phyloP scores from a whole-genome alignment of 1,140 invertebrate species.

The Sesamia nonagrioides region DNA sequence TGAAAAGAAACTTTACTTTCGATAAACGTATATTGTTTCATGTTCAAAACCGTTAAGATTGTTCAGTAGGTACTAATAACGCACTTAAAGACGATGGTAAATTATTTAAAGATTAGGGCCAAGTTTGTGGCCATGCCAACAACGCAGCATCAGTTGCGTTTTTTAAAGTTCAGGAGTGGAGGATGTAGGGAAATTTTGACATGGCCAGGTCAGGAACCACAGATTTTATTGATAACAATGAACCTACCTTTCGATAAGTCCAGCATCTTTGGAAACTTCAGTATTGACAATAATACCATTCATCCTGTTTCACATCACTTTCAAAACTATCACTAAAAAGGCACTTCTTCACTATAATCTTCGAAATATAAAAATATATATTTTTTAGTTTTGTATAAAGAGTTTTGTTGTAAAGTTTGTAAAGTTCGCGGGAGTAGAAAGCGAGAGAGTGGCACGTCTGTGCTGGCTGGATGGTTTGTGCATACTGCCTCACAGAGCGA shows the following conservation, averaged over 20 bases:
- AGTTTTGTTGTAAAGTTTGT: slow-evolving; percentile 26
- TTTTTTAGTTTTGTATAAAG: neutral
- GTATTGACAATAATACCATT: slow-evolving; percentile 60
- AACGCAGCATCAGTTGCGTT: too few species aligned
- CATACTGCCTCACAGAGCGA: neutral
- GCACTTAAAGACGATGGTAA: neutral
- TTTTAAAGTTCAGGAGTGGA: too few species aligned
- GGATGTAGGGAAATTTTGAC: too few species aligned
- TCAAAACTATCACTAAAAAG: slow-evolving; percentile 53
- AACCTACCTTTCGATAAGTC: slow-evolving; percentile 63
- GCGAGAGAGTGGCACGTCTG: slow-evolving; percentile 2
- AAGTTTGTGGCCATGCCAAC: too few species aligned
- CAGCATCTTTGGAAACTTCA: slow-evolving; percentile 58
- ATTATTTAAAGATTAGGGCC: neutral
- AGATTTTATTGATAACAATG: neutral
- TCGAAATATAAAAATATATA: neutral
- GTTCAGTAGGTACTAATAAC: neutral
- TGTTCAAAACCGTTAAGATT: neutral
- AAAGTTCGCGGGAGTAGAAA: slow-evolving; percentile 7
- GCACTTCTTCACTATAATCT: slow-evolving; percentile 46
- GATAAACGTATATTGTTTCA: slow-evolving; percentile 1
- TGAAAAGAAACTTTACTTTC: neutral
- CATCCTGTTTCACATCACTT: slow-evolving; percentile 56
- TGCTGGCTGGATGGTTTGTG: neutral
- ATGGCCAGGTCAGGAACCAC: too few species aligned